Base-by-base conservation (phyloP, 2,888 invertebrate genomes). In the Bellardia pandia region DNA sequence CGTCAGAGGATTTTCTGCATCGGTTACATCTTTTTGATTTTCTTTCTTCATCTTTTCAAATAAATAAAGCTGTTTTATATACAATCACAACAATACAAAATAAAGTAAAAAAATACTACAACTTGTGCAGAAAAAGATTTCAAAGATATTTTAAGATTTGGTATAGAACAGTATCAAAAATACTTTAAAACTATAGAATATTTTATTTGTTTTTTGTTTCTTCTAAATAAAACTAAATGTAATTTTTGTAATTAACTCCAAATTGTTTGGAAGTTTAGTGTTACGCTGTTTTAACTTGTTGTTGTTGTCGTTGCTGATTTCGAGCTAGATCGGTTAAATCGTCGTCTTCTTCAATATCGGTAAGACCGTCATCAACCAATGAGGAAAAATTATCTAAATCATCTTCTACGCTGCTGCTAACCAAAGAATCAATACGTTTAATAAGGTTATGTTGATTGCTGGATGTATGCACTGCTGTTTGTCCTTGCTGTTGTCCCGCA, bases 141-240 rank as follows among this genome's bases (percentile, higher is more conserved):
- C 40, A 74, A 85, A 88, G 86, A 90, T 90, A 90, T 90, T 79
- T 76, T 45, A 77, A 92, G 92, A 92, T 93, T 93, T 93, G 93
- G 93, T 93, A 90, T 92, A 92, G 92, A 92, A 92, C 91, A 89
- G 89, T 88, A 87, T 69, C 69, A 82, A 64, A 81, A 80, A 80
- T 85, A 85, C 75, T 80, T 75, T 53, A n/a, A 74, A 86, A 76
- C 48, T 77, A 75, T 62, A 71, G 76, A 76, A n/a, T 53, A 51
- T 51, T 33, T 62, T 62, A 23, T 74, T 62, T 62, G 37, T 74
- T 66, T 62, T 75, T 13, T 53, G n/a, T 4, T n/a, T n/a, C 6
- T 56, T n/a, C 51, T 56, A 68, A 60, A 79, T 48, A 85, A 69
- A 76, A 64, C 14, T 74, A 16, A 60, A 51, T 37, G 48, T 13